Conservation (phyloP, 1,140 invertebrate species). For the Anastrepha ludens region DNA sequence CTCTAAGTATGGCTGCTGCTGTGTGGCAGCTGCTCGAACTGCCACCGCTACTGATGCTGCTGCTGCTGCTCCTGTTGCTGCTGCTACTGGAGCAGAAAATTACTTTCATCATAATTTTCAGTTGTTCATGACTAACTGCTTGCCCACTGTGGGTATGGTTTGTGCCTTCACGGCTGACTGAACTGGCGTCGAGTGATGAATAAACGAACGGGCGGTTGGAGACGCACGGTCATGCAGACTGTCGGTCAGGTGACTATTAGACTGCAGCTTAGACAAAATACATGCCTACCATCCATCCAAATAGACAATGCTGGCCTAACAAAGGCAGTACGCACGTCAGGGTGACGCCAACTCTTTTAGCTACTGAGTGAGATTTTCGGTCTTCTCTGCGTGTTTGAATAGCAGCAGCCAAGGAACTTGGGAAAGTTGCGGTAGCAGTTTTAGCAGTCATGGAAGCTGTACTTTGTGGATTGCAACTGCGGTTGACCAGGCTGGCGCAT, state of each 20-base stretch:
- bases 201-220: not conserved
- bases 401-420: not conserved
- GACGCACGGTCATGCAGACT: not conserved
- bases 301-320: not conserved
- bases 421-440: not conserved
- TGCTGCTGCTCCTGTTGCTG: conserved; percentile 34
- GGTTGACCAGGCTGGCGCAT: not conserved
- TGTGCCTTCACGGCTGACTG: conserved; percentile 40
- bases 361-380: not conserved
- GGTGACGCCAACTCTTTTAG: conserved; percentile 38
- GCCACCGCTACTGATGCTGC: not conserved
- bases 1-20: conserved; percentile 22
- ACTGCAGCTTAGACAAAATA: not conserved
- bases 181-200: not conserved
- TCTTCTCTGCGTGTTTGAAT: not conserved
- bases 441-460: not conserved
- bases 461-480: not conserved
- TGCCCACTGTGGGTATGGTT: not conserved
- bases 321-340: conserved; percentile 10
- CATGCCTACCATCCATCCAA: not conserved
- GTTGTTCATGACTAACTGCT: conserved; percentile 53
- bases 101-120: conserved; percentile 56
- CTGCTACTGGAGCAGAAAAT: conserved; percentile 57
- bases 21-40: conserved; percentile 18
- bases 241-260: conserved; percentile 26